Percentiles rank a stretch among this genome's conserved stretches.
Evolutionary conservation across 2,797 vertebrate genomes (phyloP).

Genomic region (Molothrus ater): DNA sequence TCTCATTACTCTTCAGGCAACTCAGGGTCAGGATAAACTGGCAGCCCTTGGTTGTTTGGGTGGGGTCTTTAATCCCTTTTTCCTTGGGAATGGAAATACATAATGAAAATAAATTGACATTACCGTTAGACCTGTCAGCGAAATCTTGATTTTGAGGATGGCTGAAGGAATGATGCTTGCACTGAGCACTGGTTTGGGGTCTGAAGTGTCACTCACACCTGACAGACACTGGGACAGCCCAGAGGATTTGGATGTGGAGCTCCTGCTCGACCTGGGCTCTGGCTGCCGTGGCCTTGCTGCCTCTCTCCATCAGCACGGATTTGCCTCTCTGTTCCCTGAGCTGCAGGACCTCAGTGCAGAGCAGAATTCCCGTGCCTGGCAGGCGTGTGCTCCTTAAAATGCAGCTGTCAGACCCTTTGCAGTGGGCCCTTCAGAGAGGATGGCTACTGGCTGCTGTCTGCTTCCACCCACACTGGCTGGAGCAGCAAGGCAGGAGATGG

Average conservation of each 20-base stretch:
- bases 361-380: conserved; percentile 27
- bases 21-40: neutral
- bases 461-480: neutral
- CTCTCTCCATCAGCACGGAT: neutral
- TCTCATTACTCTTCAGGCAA: neutral
- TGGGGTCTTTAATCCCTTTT: neutral
- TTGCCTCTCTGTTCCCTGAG: neutral
- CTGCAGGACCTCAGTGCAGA: neutral
- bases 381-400: conserved; percentile 36
- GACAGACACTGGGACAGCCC: neutral
- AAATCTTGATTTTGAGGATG: neutral
- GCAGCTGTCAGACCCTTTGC: neutral
- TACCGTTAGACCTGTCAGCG: neutral
- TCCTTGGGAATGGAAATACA: neutral
- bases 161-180: neutral
- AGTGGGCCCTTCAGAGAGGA: neutral
- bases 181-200: neutral
- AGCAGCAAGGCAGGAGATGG: neutral
- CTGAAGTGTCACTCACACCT: neutral
- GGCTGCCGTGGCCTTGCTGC: neutral
- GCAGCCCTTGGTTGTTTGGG: neutral
- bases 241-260: neutral
- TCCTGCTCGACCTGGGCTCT: neutral
- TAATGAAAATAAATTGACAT: neutral
- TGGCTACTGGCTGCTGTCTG: conserved; percentile 13